Percentiles rank a stretch among this genome's conserved stretches.
These are phyloP conservation scores for Leucophenga varia DNA, from an alignment of 1,140 invertebrate genomes.

Conservation along the genomic window DNA sequence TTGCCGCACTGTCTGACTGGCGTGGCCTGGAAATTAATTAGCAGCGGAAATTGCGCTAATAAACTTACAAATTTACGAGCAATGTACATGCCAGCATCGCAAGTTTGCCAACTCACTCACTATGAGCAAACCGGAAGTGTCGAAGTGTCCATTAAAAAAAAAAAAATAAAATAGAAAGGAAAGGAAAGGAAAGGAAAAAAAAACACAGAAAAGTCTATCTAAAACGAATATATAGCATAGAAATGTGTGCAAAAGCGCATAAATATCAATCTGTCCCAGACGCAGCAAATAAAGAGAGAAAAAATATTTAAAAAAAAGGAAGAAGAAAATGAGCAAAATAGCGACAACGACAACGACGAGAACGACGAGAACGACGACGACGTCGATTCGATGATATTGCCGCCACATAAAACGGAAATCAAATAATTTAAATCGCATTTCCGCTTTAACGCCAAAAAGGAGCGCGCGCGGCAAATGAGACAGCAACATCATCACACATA, in stretches of 20 bases:
- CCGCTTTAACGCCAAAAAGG: slow-evolving; percentile 41
- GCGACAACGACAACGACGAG: background rate
- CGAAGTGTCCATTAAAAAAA: slow-evolving; percentile 50
- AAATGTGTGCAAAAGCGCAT: slow-evolving; percentile 2
- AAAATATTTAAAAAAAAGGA: background rate
- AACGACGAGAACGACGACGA: slow-evolving; percentile 5
- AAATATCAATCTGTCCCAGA: background rate
- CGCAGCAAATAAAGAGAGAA: slow-evolving; percentile 1
- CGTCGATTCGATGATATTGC: slow-evolving; percentile 11
- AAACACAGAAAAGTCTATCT: too few relatives aligned
- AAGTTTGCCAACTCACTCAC: slow-evolving; percentile 10
- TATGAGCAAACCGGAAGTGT: slow-evolving; percentile 27
- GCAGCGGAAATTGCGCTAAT: slow-evolving; percentile 53
- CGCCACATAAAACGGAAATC: slow-evolving; percentile 37
- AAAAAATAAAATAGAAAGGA: slow-evolving; percentile 22
- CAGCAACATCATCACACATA: too few relatives aligned
- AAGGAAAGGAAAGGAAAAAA: slow-evolving; percentile 1
- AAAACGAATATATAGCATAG: too few relatives aligned
- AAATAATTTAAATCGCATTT: slow-evolving; percentile 54
- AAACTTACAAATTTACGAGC: slow-evolving; percentile 55
- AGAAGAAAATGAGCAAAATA: background rate
- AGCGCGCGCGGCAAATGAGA: too few relatives aligned
- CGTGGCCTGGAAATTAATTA: slow-evolving; percentile 50
- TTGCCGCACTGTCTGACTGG: slow-evolving; percentile 8
- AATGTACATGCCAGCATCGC: slow-evolving; percentile 36